phyloP scores from a whole-genome alignment of 1,140 invertebrate species.

The Colletes gigas region DNA sequence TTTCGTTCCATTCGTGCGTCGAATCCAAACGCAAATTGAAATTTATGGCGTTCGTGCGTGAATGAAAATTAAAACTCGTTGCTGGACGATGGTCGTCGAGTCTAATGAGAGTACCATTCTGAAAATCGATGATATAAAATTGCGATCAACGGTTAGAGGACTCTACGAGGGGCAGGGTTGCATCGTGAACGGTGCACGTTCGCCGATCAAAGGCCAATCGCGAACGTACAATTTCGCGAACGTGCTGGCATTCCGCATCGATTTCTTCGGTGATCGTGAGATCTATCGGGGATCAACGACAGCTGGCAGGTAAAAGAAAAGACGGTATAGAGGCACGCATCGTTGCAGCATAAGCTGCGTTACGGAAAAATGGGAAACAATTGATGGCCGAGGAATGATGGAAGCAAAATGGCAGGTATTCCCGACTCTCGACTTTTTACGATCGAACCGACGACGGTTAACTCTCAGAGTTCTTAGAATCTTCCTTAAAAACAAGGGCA shows the following conservation, averaged over 20 bases:
- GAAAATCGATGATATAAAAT: conserved; percentile 8
- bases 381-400: background rate
- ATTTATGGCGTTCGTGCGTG: no score
- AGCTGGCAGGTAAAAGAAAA: background rate
- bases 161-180: background rate
- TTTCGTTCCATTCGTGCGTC: no score
- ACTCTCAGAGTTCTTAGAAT: no score
- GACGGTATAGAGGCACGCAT: background rate
- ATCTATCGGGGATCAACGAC: conserved; percentile 26
- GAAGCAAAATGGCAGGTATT: background rate
- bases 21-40: no score
- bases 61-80: background rate
- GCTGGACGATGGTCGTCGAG: background rate
- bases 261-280: conserved; percentile 39
- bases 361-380: background rate
- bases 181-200: conserved; percentile 36
- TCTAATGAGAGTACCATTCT: background rate
- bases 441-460: background rate
- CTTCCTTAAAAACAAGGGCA: no score
- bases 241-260: conserved; percentile 51
- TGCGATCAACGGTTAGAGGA: background rate
- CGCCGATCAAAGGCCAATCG: conserved; percentile 44
- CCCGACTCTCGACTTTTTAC: background rate
- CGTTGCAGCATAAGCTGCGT: background rate
- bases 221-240: conserved; percentile 53